These are phyloP conservation scores for Micromys minutus DNA, from an alignment of 2,113 vertebrate genomes.

Conservation along the genomic window DNA sequence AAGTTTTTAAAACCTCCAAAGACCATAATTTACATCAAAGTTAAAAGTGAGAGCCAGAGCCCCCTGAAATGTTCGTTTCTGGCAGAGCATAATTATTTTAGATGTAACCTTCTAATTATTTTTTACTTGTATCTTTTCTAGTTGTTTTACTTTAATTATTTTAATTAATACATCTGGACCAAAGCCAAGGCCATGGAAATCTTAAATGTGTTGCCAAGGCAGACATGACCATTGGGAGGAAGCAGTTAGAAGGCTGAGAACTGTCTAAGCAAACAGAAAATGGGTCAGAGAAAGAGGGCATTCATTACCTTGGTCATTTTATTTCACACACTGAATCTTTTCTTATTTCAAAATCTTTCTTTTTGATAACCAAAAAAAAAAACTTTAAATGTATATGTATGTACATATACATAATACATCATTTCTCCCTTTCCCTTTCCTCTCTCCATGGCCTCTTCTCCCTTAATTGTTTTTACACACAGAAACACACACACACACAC, in stretches of 20 bases:
- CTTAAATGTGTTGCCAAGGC: neutral
- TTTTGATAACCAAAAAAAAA: neutral
- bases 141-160: neutral
- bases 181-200: neutral
- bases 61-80: neutral
- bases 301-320: too few relatives aligned
- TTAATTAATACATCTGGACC: neutral
- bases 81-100: neutral
- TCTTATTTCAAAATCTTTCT: conserved; percentile 32
- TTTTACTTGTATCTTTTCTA: neutral
- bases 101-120: neutral
- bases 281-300: neutral
- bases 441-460: neutral
- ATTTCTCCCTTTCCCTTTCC: neutral
- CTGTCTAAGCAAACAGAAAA: neutral
- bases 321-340: neutral
- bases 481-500: neutral
- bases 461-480: neutral
- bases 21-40: neutral
- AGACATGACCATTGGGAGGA: neutral
- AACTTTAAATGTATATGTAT: neutral
- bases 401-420: neutral
- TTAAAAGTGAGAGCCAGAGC: neutral
- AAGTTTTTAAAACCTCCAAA: neutral
- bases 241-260: neutral